Base-by-base conservation (phyloP, 2,888 invertebrate species). In the Sarcophaga rosellei region DNA sequence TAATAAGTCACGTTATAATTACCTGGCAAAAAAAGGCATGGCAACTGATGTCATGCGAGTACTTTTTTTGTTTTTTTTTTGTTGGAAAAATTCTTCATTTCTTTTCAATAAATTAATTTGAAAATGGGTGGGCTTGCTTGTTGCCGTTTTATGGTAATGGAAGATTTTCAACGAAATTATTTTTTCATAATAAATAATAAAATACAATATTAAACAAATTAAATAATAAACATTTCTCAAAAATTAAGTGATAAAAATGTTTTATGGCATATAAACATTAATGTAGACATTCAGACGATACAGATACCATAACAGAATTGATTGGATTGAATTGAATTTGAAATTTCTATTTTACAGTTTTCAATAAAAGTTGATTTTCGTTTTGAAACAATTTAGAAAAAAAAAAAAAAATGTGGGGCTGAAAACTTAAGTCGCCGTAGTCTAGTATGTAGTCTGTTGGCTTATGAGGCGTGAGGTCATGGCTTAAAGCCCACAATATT, bases 121-220 rank as follows among this genome's bases (percentile, higher is more conserved):
- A 47, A 66, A 62, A 65, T 45, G 35, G 76, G 76, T 21, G 59
- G 57, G 76, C 35, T 35, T 35, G 76, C 35, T 35, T 35, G 35
- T 35, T 35, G 35, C 20, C 76, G 45, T 1, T 81, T 75, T 70
- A 70, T 81, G 23, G 20, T 11, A 15, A 44, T 76, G 81, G 70
- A 81, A 81, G 62, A 70, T 81, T 73, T 70, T 57, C 63, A 17
- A 23, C 44, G 23, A 35, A 23, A 35, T 35, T 35, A 35, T 35
- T 35, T 35, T 25, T 35, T 35, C 35, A 35, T 8, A 44, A n/a
- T 44, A 66, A 44, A 44, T 15, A 65, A 35, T 35, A 17, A 44
- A n/a, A 63, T 23, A 35, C 23, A 63, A 66, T 35, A 65, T 8
- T 17, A 17, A 35, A 65, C 25, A 17, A 65, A 65, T 35, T 65